Conservation (phyloP, 2,888 invertebrate species). For the Aelia acuminata region DNA sequence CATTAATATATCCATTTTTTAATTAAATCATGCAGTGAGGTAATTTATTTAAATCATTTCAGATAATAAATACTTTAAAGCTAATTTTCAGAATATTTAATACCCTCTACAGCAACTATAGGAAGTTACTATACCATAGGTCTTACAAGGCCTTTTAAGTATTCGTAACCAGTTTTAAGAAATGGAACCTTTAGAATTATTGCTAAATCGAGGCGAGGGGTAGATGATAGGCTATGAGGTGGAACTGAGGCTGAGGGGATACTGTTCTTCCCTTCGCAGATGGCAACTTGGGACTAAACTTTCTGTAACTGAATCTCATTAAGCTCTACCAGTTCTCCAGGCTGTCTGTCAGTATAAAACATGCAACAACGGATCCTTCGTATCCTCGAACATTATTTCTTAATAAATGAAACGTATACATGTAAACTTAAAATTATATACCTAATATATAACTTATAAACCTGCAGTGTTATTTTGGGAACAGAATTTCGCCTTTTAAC, state of each 20-base stretch:
- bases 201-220: background rate
- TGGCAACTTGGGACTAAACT: conserved; percentile 2
- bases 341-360: conserved; percentile 25
- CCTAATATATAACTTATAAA: too few species aligned
- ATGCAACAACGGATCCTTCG: background rate
- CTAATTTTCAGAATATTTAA: too few species aligned
- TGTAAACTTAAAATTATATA: too few species aligned
- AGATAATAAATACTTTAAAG: too few species aligned
- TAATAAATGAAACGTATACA: background rate
- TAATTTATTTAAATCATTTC: too few species aligned
- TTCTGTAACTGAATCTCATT: conserved; percentile 35
- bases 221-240: background rate
- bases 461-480: too few species aligned
- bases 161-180: background rate
- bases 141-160: background rate
- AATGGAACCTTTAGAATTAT: background rate
- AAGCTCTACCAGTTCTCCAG: conserved; percentile 26
- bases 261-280: background rate
- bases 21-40: too few species aligned
- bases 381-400: background rate
- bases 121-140: background rate
- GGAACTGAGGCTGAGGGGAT: background rate
- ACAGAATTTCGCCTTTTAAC: too few species aligned
- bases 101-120: background rate
- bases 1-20: too few species aligned